A percentile compares a stretch with the other conserved stretches of the same genome.
Conservation (phyloP, 2,113 vertebrate genomes). For the Tachuris rubrigastra region DNA sequence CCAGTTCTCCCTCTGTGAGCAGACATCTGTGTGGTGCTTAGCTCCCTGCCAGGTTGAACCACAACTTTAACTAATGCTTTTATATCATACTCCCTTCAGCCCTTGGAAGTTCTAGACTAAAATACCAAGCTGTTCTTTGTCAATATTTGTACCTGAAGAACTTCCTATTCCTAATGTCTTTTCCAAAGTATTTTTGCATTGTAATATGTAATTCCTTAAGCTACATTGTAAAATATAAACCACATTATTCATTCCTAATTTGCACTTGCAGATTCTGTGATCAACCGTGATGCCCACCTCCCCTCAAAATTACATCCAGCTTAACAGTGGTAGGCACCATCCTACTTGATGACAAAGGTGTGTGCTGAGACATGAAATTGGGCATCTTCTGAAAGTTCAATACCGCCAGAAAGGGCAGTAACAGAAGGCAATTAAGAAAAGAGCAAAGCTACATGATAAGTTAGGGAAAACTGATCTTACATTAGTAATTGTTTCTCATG, state of each 20-base stretch:
- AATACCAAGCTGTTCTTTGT: background rate
- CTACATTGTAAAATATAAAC: background rate
- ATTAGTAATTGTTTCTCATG: background rate
- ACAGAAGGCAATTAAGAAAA: background rate
- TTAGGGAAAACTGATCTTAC: background rate
- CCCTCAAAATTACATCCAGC: background rate
- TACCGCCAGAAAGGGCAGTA: background rate
- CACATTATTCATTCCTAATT: background rate
- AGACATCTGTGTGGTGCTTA: background rate
- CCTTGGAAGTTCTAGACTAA: background rate
- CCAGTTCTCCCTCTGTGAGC: fast-evolving
- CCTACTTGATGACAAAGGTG: background rate
- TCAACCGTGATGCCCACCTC: background rate
- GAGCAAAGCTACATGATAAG: background rate
- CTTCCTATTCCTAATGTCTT: background rate
- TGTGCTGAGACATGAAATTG: background rate
- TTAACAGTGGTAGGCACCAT: background rate
- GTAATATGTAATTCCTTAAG: background rate
- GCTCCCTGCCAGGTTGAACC: background rate
- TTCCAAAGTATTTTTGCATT: background rate
- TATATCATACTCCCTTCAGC: background rate
- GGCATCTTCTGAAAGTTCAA: background rate
- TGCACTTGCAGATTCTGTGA: background rate
- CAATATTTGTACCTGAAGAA: background rate
- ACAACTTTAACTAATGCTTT: background rate